Percentiles rank a stretch among this genome's conserved stretches.
phyloP scores from a whole-genome alignment of 2,113 vertebrate genomes.

The Plecotus auritus region DNA sequence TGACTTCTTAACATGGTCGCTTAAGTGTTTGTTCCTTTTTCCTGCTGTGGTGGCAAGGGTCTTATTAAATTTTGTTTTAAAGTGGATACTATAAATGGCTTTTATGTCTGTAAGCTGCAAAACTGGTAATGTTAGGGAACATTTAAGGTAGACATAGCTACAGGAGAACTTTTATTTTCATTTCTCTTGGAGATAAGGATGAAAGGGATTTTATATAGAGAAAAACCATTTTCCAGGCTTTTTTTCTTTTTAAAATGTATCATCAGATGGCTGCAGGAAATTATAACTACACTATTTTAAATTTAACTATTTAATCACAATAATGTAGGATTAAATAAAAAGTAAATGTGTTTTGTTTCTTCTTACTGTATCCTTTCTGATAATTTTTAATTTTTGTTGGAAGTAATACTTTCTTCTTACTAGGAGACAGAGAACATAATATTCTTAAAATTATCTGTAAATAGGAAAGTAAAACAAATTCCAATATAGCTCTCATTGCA shows the following conservation, averaged over 20 bases:
- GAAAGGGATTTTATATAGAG: constrained; percentile 21
- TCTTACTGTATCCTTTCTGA: background rate
- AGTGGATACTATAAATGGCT: constrained; percentile 68
- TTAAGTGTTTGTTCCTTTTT: constrained; percentile 73
- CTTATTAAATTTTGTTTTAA: constrained; percentile 76
- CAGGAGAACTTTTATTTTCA: background rate
- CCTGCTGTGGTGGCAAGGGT: constrained; percentile 74
- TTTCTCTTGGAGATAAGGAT: constrained; percentile 25
- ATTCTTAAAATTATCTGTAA: background rate
- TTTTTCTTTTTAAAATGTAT: background rate
- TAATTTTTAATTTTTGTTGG: background rate
- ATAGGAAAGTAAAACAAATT: background rate
- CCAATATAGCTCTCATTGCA: background rate
- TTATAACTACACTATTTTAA: background rate
- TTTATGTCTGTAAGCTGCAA: constrained; percentile 64
- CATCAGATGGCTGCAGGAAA: background rate
- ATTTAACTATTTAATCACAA: background rate
- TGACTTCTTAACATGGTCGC: constrained; percentile 65
- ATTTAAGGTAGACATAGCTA: constrained; percentile 31
- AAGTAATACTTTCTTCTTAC: background rate
- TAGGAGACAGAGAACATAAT: background rate
- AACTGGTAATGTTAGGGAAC: constrained; percentile 58
- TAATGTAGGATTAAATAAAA: background rate
- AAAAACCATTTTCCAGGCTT: background rate
- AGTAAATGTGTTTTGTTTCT: background rate